phyloP scores from a whole-genome alignment of 2,797 vertebrate genomes.

The Thalassophryne amazonica region DNA sequence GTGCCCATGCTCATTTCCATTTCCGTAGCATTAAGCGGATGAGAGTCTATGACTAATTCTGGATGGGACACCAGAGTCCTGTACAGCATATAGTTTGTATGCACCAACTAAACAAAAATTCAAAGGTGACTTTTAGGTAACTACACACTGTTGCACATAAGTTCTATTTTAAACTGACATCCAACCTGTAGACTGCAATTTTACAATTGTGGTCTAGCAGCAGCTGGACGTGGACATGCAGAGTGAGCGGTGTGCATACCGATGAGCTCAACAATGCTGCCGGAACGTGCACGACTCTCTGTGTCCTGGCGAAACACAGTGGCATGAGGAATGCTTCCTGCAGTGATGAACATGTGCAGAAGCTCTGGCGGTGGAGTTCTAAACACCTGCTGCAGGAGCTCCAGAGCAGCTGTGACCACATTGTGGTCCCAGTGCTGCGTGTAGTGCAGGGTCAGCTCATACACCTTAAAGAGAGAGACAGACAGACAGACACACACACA shows the following conservation, averaged over 20 bases:
- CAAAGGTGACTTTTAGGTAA: too few relatives aligned
- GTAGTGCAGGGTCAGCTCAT: slow-evolving; percentile 92
- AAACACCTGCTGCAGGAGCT: slow-evolving; percentile 92
- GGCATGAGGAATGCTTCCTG: slow-evolving; percentile 81
- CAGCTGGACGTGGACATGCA: background rate
- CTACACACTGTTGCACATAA: too few relatives aligned
- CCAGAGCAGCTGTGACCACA: slow-evolving; percentile 92
- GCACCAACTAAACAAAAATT: too few relatives aligned
- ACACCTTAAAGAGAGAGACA: slow-evolving; percentile 78
- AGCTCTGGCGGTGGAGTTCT: slow-evolving; percentile 91
- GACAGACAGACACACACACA: background rate
- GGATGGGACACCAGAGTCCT: too few relatives aligned
- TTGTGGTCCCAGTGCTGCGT: slow-evolving; percentile 97
- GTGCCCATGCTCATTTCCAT: too few relatives aligned
- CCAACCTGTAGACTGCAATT: too few relatives aligned
- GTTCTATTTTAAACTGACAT: too few relatives aligned
- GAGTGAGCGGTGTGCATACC: slow-evolving; percentile 69
- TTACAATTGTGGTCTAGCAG: too few relatives aligned
- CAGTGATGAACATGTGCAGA: slow-evolving; percentile 82
- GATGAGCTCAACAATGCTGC: slow-evolving; percentile 92
- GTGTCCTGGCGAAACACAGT: slow-evolving; percentile 80
- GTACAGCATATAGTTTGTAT: too few relatives aligned
- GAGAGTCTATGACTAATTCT: too few relatives aligned
- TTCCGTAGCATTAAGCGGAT: too few relatives aligned
- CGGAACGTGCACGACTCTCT: slow-evolving; percentile 82